These are phyloP conservation scores for Nephila pilipes DNA, from an alignment of 1,140 invertebrate species.

Conservation along the genomic window DNA sequence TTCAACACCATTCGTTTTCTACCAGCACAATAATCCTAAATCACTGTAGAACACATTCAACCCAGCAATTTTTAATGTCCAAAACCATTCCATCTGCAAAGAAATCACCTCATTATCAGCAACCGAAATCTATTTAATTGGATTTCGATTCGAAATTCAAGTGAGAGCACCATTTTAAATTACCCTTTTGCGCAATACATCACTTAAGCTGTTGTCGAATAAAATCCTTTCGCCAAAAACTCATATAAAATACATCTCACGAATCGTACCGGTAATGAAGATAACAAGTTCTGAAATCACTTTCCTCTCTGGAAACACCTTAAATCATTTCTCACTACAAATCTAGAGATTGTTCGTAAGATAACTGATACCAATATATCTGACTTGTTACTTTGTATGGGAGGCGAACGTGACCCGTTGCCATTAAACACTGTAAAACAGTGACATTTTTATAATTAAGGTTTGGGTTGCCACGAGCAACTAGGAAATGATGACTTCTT, in stretches of 20 bases:
- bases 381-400: neutral
- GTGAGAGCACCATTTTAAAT: neutral
- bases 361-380: neutral
- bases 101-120: neutral
- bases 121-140: neutral
- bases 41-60: neutral
- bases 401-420: neutral
- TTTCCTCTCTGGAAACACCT: neutral
- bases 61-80: conserved; percentile 7
- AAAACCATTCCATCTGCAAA: neutral
- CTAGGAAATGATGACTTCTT: conserved; percentile 32
- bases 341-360: neutral
- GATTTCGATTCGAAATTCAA: neutral
- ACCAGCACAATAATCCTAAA: neutral
- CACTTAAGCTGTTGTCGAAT: neutral
- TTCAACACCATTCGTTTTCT: neutral
- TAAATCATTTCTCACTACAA: conserved; percentile 18
- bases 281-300: conserved; percentile 17
- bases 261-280: neutral
- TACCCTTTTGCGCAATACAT: conserved; percentile 17
- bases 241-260: conserved; percentile 26
- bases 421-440: conserved; percentile 27
- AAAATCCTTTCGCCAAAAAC: neutral
- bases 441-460: conserved; percentile 57
- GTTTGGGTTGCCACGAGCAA: neutral